A percentile compares a stretch with the other conserved stretches of the same genome.
These are phyloP conservation scores for Aldabrachelys gigantea DNA, from an alignment of 2,113 vertebrate genomes.

Conservation along the genomic window DNA sequence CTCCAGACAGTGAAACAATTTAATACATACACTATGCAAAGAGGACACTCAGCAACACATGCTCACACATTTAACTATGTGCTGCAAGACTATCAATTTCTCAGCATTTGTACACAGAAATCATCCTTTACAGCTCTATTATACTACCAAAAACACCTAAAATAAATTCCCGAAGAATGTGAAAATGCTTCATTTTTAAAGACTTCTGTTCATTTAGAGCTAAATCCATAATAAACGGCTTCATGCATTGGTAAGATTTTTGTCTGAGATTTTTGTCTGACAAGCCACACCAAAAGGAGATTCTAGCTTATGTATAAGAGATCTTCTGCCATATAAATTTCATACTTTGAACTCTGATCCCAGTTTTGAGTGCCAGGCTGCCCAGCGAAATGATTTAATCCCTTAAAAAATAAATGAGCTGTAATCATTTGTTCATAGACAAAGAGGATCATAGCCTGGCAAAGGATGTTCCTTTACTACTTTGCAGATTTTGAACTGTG, in stretches of 20 bases:
- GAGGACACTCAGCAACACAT: background rate
- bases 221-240: background rate
- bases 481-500: conserved; percentile 17
- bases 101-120: background rate
- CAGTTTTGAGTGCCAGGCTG: background rate
- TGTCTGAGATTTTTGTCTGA: background rate
- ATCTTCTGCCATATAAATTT: background rate
- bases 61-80: background rate
- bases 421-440: background rate
- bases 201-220: background rate
- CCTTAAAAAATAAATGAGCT: background rate
- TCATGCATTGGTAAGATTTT: background rate
- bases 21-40: background rate
- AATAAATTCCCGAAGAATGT: background rate
- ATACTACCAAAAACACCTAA: background rate
- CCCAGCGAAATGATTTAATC: background rate
- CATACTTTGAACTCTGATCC: no score
- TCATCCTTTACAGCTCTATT: background rate
- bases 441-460: background rate
- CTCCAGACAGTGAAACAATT: background rate
- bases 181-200: background rate
- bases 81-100: background rate
- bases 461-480: background rate
- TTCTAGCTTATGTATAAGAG: background rate
- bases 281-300: background rate